These are phyloP conservation scores for Eupithecia centaureata DNA, from an alignment of 2,888 invertebrate genomes.

Conservation along the genomic window DNA sequence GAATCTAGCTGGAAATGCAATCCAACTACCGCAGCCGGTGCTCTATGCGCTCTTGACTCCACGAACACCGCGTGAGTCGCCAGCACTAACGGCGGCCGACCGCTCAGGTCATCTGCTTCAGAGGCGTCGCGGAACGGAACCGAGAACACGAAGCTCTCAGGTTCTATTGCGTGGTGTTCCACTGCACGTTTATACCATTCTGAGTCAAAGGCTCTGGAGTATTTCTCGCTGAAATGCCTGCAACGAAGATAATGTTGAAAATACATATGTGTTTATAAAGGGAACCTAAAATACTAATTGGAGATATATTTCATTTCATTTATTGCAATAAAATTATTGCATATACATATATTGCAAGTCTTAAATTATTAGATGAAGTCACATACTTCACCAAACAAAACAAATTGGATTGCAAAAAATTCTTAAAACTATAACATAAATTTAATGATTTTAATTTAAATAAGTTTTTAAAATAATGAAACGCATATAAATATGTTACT, in stretches of 20 bases:
- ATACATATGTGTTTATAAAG: too few species aligned
- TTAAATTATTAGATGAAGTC: too few species aligned
- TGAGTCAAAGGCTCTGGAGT: constrained; percentile 92
- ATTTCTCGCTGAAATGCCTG: constrained; percentile 92
- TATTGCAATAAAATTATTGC: too few species aligned
- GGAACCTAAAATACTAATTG: too few species aligned
- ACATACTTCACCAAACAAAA: too few species aligned
- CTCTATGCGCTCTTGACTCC: constrained; percentile 91
- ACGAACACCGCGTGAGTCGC: constrained; percentile 97
- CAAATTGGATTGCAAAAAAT: too few species aligned
- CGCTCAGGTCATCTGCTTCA: constrained; percentile 84
- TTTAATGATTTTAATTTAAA: too few species aligned
- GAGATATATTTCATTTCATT: too few species aligned
- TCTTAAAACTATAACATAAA: too few species aligned
- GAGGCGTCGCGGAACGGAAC: constrained; percentile 89
- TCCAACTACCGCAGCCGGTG: constrained; percentile 96
- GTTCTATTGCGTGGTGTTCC: constrained; percentile 93
- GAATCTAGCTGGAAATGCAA: constrained; percentile 93
- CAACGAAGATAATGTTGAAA: constrained; percentile 41
- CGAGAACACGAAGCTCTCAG: constrained; percentile 95
- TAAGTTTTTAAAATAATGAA: too few species aligned
- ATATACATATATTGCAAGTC: too few species aligned
- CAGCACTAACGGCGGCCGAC: constrained; percentile 87
- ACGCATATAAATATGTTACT: too few species aligned
- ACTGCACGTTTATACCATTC: constrained; percentile 96